Evolutionary conservation across 1,140 invertebrate species (phyloP).

Genomic region (Magallana ariakensis): DNA sequence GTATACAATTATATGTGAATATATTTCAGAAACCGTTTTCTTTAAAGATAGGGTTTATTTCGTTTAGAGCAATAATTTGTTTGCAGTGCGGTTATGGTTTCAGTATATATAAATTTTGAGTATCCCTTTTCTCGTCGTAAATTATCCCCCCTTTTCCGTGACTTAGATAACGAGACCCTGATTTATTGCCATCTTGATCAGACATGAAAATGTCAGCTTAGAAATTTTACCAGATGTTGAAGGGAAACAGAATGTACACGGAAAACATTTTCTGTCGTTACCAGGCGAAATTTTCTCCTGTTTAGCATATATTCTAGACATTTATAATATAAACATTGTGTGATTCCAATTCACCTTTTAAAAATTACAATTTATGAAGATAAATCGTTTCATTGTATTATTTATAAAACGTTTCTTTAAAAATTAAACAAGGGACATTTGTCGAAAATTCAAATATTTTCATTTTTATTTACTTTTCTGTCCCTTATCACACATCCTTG

Average conservation of each 20-base stretch:
- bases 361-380: too few relatives aligned
- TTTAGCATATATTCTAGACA: too few relatives aligned
- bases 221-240: slow-evolving; percentile 39
- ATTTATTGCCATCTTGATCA: slow-evolving; percentile 42
- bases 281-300: neutral
- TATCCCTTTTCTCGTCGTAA: slow-evolving; percentile 33
- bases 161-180: slow-evolving; percentile 43
- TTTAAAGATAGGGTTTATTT: slow-evolving; percentile 37
- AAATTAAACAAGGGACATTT: too few relatives aligned
- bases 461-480: too few relatives aligned
- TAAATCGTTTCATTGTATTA: too few relatives aligned
- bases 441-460: too few relatives aligned
- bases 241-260: neutral
- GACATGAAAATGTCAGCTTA: slow-evolving; percentile 48
- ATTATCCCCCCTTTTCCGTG: slow-evolving; percentile 27
- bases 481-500: too few relatives aligned
- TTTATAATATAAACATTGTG: too few relatives aligned
- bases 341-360: too few relatives aligned
- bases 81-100: slow-evolving; percentile 29
- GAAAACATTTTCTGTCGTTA: neutral
- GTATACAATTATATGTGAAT: slow-evolving; percentile 31
- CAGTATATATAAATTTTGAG: slow-evolving; percentile 40
- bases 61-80: slow-evolving; percentile 43
- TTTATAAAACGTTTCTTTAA: too few relatives aligned
- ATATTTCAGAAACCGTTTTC: slow-evolving; percentile 32